Evolutionary conservation across 2,888 invertebrate species (phyloP).

Genomic region (Phyllotreta cruciferae): DNA sequence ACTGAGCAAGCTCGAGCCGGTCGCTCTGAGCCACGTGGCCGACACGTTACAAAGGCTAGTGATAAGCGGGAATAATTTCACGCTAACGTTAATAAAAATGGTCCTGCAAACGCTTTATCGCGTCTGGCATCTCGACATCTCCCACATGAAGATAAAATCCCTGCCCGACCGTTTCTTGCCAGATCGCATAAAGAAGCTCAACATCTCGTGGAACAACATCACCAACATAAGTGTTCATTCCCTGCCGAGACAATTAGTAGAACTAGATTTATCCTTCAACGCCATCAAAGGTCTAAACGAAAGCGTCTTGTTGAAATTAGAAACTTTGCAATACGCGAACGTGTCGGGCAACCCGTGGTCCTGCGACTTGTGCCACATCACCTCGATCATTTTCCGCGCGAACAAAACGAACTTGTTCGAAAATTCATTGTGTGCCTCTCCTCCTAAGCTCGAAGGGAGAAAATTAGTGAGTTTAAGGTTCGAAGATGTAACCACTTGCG

Average conservation of each 20-base stretch:
- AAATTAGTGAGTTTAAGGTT: constrained; percentile 56
- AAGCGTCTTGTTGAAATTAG: constrained; percentile 65
- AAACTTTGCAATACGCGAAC: constrained; percentile 64
- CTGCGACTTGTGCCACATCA: constrained; percentile 71
- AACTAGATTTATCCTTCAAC: constrained; percentile 78
- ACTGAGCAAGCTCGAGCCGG: constrained; percentile 71
- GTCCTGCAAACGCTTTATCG: constrained; percentile 67
- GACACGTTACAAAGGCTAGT: constrained; percentile 70
- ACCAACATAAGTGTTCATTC: constrained; percentile 65
- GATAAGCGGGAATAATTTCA: constrained; percentile 77
- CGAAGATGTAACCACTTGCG: constrained; percentile 60
- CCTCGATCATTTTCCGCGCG: constrained; percentile 65
- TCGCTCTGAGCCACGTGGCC: constrained; percentile 67
- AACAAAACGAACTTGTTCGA: constrained; percentile 65
- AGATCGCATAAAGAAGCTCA: constrained; percentile 69
- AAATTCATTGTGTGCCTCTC: constrained; percentile 67
- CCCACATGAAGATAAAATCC: constrained; percentile 65
- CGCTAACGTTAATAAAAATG: constrained; percentile 65
- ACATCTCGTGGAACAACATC: constrained; percentile 77
- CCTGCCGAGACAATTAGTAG: constrained; percentile 67
- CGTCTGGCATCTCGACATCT: constrained; percentile 66
- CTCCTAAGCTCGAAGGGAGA: constrained; percentile 64
- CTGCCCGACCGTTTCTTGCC: constrained; percentile 67
- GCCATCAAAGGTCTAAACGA: constrained; percentile 70
- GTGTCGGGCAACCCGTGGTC: constrained; percentile 72